Conservation (phyloP, 2,113 vertebrate species). For the Glaucomys volans region DNA sequence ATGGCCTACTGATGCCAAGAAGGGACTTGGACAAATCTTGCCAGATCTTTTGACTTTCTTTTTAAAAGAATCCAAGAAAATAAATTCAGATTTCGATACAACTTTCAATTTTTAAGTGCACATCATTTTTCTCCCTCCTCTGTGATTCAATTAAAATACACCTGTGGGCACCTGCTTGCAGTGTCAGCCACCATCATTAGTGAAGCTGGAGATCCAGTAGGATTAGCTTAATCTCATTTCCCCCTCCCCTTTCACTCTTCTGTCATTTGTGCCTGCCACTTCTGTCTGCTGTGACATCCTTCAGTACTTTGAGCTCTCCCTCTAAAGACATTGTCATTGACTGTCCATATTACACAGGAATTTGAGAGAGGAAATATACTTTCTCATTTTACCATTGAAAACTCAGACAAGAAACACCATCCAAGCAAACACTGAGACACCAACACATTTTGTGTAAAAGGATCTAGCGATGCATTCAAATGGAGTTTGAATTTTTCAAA, state of each 20-base stretch:
- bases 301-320: not conserved
- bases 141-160: not conserved
- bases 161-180: not conserved
- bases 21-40: not conserved
- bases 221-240: not conserved
- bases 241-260: not conserved
- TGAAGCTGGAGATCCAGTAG: slow-evolving; percentile 27
- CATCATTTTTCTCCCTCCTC: not conserved
- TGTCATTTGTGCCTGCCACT: not conserved
- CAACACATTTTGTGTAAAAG: not conserved
- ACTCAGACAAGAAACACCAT: not conserved
- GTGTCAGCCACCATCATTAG: not conserved
- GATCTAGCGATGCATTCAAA: not conserved
- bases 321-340: not conserved
- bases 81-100: not conserved
- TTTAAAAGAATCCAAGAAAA: not conserved
- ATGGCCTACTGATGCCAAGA: not conserved
- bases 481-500: not conserved
- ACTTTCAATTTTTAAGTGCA: not conserved
- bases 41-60: not conserved
- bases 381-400: slow-evolving; percentile 30
- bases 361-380: not conserved
- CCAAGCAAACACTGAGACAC: not conserved
- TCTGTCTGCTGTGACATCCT: not conserved
- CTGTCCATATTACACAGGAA: not conserved